Conservation (phyloP, 2,888 invertebrate species). For the Amblyjoppa proteus region DNA sequence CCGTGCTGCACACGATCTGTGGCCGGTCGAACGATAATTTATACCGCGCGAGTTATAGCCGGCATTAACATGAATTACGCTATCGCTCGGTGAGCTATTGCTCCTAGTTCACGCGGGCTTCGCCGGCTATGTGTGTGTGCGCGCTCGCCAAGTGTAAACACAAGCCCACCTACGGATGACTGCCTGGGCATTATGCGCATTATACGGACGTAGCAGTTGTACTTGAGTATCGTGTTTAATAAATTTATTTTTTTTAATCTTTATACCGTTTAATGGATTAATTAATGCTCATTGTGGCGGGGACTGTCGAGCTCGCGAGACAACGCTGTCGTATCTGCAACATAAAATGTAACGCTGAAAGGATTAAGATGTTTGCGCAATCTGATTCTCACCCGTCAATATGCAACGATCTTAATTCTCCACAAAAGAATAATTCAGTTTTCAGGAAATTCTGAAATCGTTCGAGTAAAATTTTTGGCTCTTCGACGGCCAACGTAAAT, state of each 20-base stretch:
- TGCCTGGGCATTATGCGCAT: constrained; percentile 10
- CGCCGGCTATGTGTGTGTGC: constrained; percentile 41
- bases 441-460: too few relatives aligned
- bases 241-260: neutral
- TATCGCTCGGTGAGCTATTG: constrained; percentile 70
- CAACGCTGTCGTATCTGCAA: constrained; percentile 1
- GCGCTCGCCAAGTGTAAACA: constrained; percentile 45
- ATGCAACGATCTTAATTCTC: neutral
- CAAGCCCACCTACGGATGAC: constrained; percentile 1
- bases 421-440: too few relatives aligned
- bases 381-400: neutral
- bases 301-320: neutral
- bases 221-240: neutral
- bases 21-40: constrained; percentile 69
- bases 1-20: constrained; percentile 24
- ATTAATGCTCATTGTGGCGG: constrained; percentile 18
- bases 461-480: neutral
- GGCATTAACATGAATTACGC: constrained; percentile 71
- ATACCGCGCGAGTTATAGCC: constrained; percentile 70
- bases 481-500: too few relatives aligned
- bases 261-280: neutral
- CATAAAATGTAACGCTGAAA: neutral
- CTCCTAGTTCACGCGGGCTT: constrained; percentile 58
- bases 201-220: neutral
- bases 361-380: constrained; percentile 33